Base-by-base conservation (phyloP, 2,113 vertebrate genomes). In the Setophaga petechia region DNA sequence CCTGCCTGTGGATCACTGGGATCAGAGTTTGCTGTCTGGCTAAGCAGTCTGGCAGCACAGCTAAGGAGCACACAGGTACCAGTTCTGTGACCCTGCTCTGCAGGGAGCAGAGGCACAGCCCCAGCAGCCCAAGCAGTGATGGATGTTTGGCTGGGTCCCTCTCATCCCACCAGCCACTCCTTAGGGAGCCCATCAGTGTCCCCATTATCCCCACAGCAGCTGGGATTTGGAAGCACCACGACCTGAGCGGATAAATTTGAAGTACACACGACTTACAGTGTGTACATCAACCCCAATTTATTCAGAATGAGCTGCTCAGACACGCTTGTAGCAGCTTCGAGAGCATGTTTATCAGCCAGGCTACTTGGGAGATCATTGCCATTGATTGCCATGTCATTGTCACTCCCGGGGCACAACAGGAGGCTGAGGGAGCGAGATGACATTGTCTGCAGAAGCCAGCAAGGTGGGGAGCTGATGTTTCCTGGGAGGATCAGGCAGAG, bases 341-440 rank as follows among this genome's bases (percentile, higher is more conserved):
- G 73, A 90, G 65, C 12, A 3, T 86, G 95, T 96, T 91, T 93
- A 87, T 96, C 91, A 94, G 94, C 69, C 30, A 13, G 83, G 80
- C 89, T 89, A 51, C 93, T 82, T 16, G 80, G 86, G 95, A 95
- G 86, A 94, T 94, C 93, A 73, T 86, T 88, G 91, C 87, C 91
- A 94, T 93, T 68, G 95, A 97, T 95, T 94, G 89, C 84, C 89
- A 6, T 75, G 95, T 91, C 94, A 84, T 87, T 95, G 95, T 96
- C 95, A 87, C 80, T 92, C 16, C 87, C 46, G 93, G 91, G 61
- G 52, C 89, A 46, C 84, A 1, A 37, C 15, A 6, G 95, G 89
- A 89, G 79, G 71, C 81, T 0, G 1, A 20, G 44, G 72, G 22
- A 89, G 43, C 0, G 5, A 65, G 82, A 28, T 71, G 35, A 73